Evolutionary conservation across 2,888 invertebrate species (phyloP).

Genomic region (Drosophila greeni): DNA sequence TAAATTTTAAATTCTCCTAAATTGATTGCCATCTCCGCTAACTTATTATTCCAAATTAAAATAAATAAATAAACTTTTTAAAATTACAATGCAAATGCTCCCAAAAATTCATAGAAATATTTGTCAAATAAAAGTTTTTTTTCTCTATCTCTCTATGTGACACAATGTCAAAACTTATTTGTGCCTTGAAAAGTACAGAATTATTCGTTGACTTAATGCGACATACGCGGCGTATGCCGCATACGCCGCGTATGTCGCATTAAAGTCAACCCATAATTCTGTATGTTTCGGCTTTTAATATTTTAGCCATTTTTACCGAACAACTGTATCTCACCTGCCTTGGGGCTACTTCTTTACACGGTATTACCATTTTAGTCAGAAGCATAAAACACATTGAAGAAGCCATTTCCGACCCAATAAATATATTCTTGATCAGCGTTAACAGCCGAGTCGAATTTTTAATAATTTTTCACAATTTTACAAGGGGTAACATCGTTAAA

Average conservation of each 20-base stretch:
- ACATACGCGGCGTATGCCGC: constrained; percentile 21
- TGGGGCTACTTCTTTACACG: background rate
- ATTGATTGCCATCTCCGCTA: background rate
- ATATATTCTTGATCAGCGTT: background rate
- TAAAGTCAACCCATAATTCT: constrained; percentile 9
- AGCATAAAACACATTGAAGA: background rate
- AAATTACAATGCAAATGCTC: background rate
- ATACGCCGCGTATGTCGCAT: constrained; percentile 22
- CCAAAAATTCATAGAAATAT: background rate
- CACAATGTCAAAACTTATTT: constrained; percentile 11
- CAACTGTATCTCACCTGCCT: constrained; percentile 18
- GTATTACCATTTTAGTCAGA: background rate
- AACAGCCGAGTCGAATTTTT: no score
- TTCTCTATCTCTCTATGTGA: background rate
- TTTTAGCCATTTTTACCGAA: background rate
- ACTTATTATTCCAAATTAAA: background rate
- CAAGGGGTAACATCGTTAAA: background rate
- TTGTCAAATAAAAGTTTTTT: constrained; percentile 16
- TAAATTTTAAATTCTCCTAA: background rate
- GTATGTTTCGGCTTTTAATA: background rate
- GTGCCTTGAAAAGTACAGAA: background rate
- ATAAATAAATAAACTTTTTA: background rate
- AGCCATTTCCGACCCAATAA: background rate
- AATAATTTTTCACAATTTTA: background rate
- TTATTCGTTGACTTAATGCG: constrained; percentile 15